phyloP scores from a whole-genome alignment of 1,140 invertebrate species.

The Ostrea denselamellosa region DNA sequence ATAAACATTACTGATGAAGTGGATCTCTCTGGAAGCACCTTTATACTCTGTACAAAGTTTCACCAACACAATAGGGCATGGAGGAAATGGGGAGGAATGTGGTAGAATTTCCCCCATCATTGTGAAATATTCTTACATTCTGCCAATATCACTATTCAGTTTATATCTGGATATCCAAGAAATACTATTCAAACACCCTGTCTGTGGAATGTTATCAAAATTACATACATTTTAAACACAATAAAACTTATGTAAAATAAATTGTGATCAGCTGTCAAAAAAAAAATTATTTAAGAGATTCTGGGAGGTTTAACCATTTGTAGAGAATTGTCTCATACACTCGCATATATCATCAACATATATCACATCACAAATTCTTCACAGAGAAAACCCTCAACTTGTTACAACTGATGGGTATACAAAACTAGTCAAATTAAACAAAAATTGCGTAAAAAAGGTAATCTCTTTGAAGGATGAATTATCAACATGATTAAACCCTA shows the following conservation, averaged over 20 bases:
- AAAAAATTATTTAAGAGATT: not conserved
- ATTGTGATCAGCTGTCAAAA: not conserved
- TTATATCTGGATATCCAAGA: not conserved
- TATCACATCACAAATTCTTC: not conserved
- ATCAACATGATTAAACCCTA: not conserved
- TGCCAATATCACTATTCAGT: not conserved
- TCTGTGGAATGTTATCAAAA: not conserved
- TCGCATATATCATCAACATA: not conserved
- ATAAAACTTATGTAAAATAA: not conserved
- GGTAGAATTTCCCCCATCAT: no score
- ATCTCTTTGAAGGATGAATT: not conserved
- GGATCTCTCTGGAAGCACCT: not conserved
- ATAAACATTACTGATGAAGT: not conserved
- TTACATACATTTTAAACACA: not conserved
- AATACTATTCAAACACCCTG: not conserved
- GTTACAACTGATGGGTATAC: not conserved
- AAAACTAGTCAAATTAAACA: not conserved
- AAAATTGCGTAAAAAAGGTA: slow-evolving; percentile 7
- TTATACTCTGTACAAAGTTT: not conserved
- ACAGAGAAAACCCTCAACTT: not conserved
- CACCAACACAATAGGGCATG: no score
- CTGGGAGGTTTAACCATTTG: not conserved
- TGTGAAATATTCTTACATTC: no score
- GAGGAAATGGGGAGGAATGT: no score
- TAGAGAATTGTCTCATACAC: not conserved